Base-by-base conservation (phyloP, 2,888 invertebrate genomes). In the Aethes cnicana region DNA sequence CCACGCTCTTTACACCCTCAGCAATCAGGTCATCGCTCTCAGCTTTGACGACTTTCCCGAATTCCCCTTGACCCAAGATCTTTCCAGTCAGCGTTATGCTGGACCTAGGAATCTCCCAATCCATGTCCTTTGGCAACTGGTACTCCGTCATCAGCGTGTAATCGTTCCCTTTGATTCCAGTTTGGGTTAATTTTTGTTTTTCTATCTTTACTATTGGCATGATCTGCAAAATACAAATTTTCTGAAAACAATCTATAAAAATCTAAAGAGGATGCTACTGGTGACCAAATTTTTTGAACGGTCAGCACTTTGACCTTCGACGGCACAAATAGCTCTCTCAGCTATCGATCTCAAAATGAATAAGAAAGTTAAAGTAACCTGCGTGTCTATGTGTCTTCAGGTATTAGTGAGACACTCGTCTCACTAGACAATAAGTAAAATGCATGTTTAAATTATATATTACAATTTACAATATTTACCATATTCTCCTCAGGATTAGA, bases 21-120 rank as follows among this genome's bases (percentile, higher is more conserved):
- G 94, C 93, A 52, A 93, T 67, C 41, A 95, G 87, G 5, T 95
- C 94, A 47, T 92, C 91, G 0, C 95, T 96, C 69, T 97, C 96
- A 0, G 95, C 98, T 79, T 95, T 95, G 30, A 98, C 94, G 0
- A 99, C 99, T 67, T 97, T 96, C 0, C 99, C 99, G 71, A 99
- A 99, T 9, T 98, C 99, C 0, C 99, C 99, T 72, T 98, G 98
- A 0, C 99, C 99, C 1, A 99, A 87, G 11, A 95, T 93, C 67
- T 95, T 94, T 0, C 97, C 96, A 8, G 47, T 32, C 2, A 98
- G 74, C 0, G 90, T 81, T 0, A 99, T 84, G 53, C 94, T 92
- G 47, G 95, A 94, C 44, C 98, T 86, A 0, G 95, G 92, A 60
- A 98, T 93, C 79, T 99, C 99, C 98, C 98, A 99, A 62, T 95